Percentiles rank a stretch among this genome's conserved stretches.
These are phyloP conservation scores for Microchirus variegatus DNA, from an alignment of 2,797 vertebrate species.

Conservation along the genomic window DNA sequence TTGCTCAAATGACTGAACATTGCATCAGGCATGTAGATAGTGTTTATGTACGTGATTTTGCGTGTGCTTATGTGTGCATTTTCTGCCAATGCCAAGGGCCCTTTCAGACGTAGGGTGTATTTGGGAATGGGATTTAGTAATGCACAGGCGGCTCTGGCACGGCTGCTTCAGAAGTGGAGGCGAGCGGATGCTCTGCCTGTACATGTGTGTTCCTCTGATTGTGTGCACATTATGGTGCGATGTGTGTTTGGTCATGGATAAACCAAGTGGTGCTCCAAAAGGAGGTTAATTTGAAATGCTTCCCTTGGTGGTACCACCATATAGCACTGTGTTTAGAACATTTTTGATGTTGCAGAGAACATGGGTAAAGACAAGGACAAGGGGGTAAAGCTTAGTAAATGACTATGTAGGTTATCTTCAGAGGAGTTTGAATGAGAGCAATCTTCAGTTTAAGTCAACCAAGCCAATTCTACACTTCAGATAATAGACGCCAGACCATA, in stretches of 20 bases:
- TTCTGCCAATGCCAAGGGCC: conserved; percentile 62
- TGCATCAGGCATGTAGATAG: conserved; percentile 78
- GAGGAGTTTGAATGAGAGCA: too few relatives aligned
- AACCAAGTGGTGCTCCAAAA: conserved; percentile 34
- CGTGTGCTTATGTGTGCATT: conserved; percentile 40
- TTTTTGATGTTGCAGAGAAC: too few relatives aligned
- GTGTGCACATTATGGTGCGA: conserved; percentile 39
- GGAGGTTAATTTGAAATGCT: conserved; percentile 45
- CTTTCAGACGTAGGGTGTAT: conserved; percentile 71
- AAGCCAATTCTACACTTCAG: conserved; percentile 2
- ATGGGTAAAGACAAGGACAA: too few relatives aligned
- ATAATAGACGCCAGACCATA: conserved; percentile 5
- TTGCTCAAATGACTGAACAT: conserved; percentile 72
- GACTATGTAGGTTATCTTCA: neutral
- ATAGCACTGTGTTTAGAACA: neutral
- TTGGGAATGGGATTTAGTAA: conserved; percentile 79
- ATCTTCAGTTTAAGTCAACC: too few relatives aligned
- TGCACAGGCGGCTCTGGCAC: conserved; percentile 64
- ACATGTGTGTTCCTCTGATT: conserved; percentile 42
- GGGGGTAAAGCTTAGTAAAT: neutral
- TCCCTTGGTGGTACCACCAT: conserved; percentile 25
- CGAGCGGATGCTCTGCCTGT: conserved; percentile 50
- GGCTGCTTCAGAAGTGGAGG: conserved; percentile 70
- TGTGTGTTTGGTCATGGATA: conserved; percentile 50
- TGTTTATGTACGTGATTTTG: conserved; percentile 62